Base-by-base conservation (phyloP, 2,888 invertebrate genomes). In the Drosophila neutralis region DNA sequence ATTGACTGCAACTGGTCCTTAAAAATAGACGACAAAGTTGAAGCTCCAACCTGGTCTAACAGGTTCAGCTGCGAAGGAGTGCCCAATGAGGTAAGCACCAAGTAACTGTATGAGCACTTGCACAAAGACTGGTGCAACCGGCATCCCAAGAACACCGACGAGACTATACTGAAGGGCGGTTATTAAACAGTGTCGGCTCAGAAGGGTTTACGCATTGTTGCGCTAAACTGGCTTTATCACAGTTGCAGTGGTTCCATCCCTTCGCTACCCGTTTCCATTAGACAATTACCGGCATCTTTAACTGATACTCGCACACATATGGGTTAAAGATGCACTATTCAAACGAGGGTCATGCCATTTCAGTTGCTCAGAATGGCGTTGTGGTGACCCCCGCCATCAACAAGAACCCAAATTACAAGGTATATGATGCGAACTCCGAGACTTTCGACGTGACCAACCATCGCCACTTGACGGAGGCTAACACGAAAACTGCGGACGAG, bases 161-260 rank as follows among this genome's bases (percentile, higher is more conserved):
- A 90, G 27, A 95, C 95, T 0, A 94, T 97, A 63, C 89, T 94
- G 13, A 93, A 94, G 67, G 96, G 96, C 24, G 24, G 24, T 24
- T 24, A 24, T 24, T 24, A 24, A 24, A 24, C 24, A 24, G 24
- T 24, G 24, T 24, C 24, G 24, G 94, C 96, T 0, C 94, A 93
- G 64, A 94, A 95, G 18, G 97, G 97, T 1, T 94, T 98, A 70
- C 94, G 97, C 78, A 94, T 97, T 21, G 95, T 98, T 73, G 95
- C 95, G 0, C 89, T 98, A 2, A 98, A 98, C 78, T 97, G 97
- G 96, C 78, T 97, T 31, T 94, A 95, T n/a, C 94, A 95, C 78
- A 95, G 96, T 93, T 98, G 62, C 94, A 95, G 67, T 98, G 98
- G 98, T 92, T 98, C 36, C 95, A 95, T 98, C 56, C 97, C 97